A percentile compares a stretch with the other conserved stretches of the same genome.
Conservation (phyloP, 2,797 vertebrate genomes). For the Coregonus suidteri region DNA sequence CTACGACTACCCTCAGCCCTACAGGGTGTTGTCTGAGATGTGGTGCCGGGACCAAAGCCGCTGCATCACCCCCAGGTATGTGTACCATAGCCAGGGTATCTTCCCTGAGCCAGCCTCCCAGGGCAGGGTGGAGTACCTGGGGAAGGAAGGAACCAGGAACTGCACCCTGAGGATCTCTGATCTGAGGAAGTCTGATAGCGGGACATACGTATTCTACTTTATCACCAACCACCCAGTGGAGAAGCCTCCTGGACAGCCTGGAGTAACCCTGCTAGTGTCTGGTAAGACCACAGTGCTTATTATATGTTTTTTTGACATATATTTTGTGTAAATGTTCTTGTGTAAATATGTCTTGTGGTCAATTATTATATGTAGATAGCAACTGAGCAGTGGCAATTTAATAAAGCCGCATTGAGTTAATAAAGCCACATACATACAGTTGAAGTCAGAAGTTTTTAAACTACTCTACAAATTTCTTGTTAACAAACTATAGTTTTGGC, state of each 20-base stretch:
- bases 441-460: no score
- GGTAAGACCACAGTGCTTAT: slow-evolving; percentile 43
- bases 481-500: no score
- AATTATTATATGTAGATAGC: background rate
- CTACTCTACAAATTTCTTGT: no score
- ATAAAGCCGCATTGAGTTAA: no score
- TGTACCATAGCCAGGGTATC: slow-evolving; percentile 71
- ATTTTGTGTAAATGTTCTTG: background rate
- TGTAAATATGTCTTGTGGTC: slow-evolving; percentile 26
- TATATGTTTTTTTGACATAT: background rate
- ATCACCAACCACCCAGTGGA: slow-evolving; percentile 54
- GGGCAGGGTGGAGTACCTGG: slow-evolving; percentile 67
- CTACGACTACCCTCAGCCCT: slow-evolving; percentile 68
- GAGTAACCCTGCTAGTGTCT: slow-evolving; percentile 68
- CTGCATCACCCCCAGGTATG: slow-evolving; percentile 72
- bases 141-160: slow-evolving; percentile 59
- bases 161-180: slow-evolving; percentile 74
- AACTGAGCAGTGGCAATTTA: background rate
- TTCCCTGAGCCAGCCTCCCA: slow-evolving; percentile 55
- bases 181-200: slow-evolving; percentile 65
- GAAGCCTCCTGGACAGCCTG: slow-evolving; percentile 72
- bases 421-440: no score
- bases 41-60: slow-evolving; percentile 71
- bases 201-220: slow-evolving; percentile 45
- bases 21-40: slow-evolving; percentile 68